Evolutionary conservation across 2,797 vertebrate species (phyloP).

Genomic region (Poecilia picta): DNA sequence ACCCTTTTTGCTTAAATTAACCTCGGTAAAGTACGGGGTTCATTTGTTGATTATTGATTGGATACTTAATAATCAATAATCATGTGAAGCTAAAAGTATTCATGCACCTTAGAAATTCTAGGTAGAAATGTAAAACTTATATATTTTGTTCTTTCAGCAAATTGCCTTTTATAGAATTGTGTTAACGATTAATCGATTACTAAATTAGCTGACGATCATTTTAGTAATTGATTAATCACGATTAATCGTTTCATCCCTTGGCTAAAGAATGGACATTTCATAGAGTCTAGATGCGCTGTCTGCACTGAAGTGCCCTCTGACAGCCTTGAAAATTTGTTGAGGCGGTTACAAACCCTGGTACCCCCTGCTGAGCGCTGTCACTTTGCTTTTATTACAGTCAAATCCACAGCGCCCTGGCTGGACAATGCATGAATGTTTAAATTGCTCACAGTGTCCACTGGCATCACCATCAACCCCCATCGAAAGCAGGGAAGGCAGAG

Average conservation of each 20-base stretch:
- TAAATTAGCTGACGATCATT: too few relatives aligned
- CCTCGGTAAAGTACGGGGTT: too few relatives aligned
- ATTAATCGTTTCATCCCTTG: conserved; percentile 14
- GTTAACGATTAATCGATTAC: too few relatives aligned
- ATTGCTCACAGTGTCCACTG: conserved; percentile 86
- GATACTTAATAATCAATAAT: too few relatives aligned
- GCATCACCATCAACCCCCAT: conserved; percentile 86
- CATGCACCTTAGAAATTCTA: too few relatives aligned
- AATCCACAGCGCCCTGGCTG: conserved; percentile 79
- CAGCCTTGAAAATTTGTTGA: conserved; percentile 65
- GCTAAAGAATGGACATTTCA: conserved; percentile 42
- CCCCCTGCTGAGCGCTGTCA: conserved; percentile 82
- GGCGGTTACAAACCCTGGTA: conserved; percentile 71
- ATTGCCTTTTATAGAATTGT: too few relatives aligned
- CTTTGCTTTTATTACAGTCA: conserved; percentile 83
- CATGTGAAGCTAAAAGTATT: too few relatives aligned
- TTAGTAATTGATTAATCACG: too few relatives aligned
- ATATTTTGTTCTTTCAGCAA: too few relatives aligned
- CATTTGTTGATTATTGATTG: too few relatives aligned
- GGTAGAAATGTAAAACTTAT: too few relatives aligned
- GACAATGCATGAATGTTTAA: conserved; percentile 91
- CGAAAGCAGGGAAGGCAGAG: conserved; percentile 71
- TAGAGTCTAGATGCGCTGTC: conserved; percentile 24
- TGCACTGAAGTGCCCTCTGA: conserved; percentile 38
- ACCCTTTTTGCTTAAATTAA: too few relatives aligned